These are phyloP conservation scores for Arrhopalites spinosus DNA, from an alignment of 2,888 invertebrate species.

Conservation along the genomic window DNA sequence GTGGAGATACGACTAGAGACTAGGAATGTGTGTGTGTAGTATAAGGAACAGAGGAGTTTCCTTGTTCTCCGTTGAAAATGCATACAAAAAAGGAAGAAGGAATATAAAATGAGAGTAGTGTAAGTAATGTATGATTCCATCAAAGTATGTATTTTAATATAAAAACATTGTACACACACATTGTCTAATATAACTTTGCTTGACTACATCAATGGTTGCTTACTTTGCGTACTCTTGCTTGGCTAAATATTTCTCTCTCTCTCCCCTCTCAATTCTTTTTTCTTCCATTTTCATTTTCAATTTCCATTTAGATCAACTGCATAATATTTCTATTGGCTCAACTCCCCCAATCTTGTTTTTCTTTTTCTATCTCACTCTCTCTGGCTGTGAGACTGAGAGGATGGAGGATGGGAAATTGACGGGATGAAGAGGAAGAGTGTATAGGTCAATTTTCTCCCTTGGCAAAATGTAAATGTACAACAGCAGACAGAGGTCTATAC, in stretches of 20 bases:
- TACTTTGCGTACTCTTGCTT: no score
- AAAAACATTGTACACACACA: not conserved
- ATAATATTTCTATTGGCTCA: conserved; percentile 17
- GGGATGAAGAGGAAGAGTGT: not conserved
- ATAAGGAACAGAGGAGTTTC: not conserved
- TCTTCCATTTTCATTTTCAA: conserved; percentile 10
- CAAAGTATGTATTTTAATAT: not conserved
- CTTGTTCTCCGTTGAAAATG: not conserved
- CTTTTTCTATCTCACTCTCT: not conserved
- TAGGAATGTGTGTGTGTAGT: not conserved
- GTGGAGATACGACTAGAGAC: not conserved
- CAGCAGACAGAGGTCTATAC: not conserved
- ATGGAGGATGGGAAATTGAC: conserved; percentile 15
- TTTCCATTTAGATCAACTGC: conserved; percentile 7
- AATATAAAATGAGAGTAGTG: not conserved
- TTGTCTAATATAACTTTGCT: not conserved
- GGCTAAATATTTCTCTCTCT: not conserved
- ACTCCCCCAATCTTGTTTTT: conserved; percentile 18
- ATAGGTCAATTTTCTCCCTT: conserved; percentile 19
- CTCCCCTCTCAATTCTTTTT: not conserved
- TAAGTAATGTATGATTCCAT: not conserved
- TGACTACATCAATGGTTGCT: not conserved
- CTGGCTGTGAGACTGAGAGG: not conserved
- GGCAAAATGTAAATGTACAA: no score
- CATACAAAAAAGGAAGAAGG: not conserved